Conservation (phyloP, 35 echinoderm and acorn worm genomes). For the Hemicentrotus pulcherrimus region DNA sequence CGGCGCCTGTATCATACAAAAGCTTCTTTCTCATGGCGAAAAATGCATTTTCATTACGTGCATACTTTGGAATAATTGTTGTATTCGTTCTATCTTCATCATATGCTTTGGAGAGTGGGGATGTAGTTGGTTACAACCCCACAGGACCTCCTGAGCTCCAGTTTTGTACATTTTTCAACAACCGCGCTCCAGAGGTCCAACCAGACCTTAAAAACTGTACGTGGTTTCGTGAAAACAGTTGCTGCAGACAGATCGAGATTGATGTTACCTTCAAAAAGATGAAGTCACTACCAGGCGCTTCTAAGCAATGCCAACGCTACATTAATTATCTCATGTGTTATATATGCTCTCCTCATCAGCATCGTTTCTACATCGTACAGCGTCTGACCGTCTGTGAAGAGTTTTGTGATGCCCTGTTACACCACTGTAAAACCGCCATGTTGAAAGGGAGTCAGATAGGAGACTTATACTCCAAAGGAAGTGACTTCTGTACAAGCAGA, state of each 20-base stretch:
- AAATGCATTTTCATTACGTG: not conserved
- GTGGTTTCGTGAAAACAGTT: constrained; percentile 83
- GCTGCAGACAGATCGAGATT: constrained; percentile 91
- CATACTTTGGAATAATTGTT: not conserved
- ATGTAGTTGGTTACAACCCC: not conserved
- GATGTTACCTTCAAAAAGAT: constrained; percentile 81
- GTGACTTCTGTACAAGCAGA: constrained; percentile 79
- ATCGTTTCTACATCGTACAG: constrained; percentile 77
- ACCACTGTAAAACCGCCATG: constrained; percentile 71
- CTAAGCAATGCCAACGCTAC: constrained; percentile 73
- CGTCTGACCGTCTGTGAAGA: constrained; percentile 80
- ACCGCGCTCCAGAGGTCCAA: constrained; percentile 85
- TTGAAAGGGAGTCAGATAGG: constrained; percentile 83
- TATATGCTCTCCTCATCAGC: constrained; percentile 85
- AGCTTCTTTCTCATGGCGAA: not conserved
- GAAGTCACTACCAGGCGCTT: constrained; percentile 82
- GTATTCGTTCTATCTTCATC: not conserved
- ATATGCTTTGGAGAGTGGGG: not conserved
- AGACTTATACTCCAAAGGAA: constrained; percentile 61
- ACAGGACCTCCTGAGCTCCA: not conserved
- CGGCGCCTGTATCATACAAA: not conserved
- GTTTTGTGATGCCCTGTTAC: constrained; percentile 74
- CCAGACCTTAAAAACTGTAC: constrained; percentile 93
- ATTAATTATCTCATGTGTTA: constrained; percentile 98
- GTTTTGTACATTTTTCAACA: constrained; percentile 96